Base-by-base conservation (phyloP, 1,140 invertebrate genomes). In the Bombyx mandarina region DNA sequence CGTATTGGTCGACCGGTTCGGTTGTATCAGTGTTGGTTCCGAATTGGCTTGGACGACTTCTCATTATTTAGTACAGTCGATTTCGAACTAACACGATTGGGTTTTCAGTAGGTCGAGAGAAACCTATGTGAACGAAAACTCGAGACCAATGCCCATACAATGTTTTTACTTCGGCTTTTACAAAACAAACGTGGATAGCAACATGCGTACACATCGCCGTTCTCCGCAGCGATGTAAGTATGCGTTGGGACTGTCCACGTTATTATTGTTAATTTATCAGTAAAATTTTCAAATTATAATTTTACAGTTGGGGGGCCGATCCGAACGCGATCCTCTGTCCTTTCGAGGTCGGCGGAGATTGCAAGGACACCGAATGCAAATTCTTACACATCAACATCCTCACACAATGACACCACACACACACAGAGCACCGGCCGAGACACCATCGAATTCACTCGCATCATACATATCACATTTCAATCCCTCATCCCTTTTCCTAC, bases 351-450 rank as follows among this genome's bases (percentile, higher is more conserved):
- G 77, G 75, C 62, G 88, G 88, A 56, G 82, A 71, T 62, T 89
- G 88, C 82, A 85, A 82, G 66, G 88, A 89, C 60, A 57, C 82
- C 45, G 79, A 84, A 57, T 89, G 88, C 84, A 86, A 79, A 79
- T 86, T 86, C 70, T 65, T 86, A 51, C 88, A 89, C 64, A 80
- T 79, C 45, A 80, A 70, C 54, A 69, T 69, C 42, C 60, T 60
- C 52, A 53, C 57, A 22, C 66, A 75, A 67, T 80, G 75, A 80
- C 78, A 70, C 50, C 8, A 58, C 66, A 67, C 63, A 67, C 49
- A 66, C 66, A 69, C 57, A 66, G 26, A 59, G 66, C 52, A 67
- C 66, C 67, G 55, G 63, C 53, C 50, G 56, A 54, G 43, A 62
- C 67, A 62, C 52, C 67, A 57, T 71, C 42, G 65, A 57, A 66